Evolutionary conservation across 2,797 vertebrate genomes (phyloP).

Genomic region (Luscinia megarhynchos): DNA sequence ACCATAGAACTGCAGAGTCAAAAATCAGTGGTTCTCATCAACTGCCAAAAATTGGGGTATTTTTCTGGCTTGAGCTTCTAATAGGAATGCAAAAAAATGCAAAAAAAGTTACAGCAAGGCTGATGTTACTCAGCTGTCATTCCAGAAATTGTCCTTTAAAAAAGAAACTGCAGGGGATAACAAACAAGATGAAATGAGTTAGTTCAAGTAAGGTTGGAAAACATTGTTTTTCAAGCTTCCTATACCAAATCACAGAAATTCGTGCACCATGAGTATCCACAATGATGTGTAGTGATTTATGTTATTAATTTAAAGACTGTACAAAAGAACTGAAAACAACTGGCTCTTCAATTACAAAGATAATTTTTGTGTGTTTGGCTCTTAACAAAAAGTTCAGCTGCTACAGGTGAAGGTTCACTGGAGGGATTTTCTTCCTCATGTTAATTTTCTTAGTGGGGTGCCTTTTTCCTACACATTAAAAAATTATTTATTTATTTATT

Average conservation of each 20-base stretch:
- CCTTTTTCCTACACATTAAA: neutral
- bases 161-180: neutral
- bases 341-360: neutral
- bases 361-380: neutral
- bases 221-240: neutral
- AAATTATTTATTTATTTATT: neutral
- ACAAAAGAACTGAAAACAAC: neutral
- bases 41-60: slow-evolving; percentile 58
- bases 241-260: neutral
- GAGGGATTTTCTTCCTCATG: neutral
- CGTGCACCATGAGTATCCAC: neutral
- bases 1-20: slow-evolving; percentile 61
- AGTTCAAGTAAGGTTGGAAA: neutral
- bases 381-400: neutral
- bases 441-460: neutral
- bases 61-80: slow-evolving; percentile 58
- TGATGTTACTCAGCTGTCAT: neutral
- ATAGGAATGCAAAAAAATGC: slow-evolving; percentile 48
- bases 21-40: slow-evolving; percentile 64
- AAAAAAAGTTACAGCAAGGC: slow-evolving; percentile 22
- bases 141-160: neutral
- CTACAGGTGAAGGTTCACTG: neutral
- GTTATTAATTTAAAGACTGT: neutral
- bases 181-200: neutral
- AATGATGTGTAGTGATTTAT: neutral